Conservation (phyloP, 2,113 vertebrate species). For the Perognathus longimembris region DNA sequence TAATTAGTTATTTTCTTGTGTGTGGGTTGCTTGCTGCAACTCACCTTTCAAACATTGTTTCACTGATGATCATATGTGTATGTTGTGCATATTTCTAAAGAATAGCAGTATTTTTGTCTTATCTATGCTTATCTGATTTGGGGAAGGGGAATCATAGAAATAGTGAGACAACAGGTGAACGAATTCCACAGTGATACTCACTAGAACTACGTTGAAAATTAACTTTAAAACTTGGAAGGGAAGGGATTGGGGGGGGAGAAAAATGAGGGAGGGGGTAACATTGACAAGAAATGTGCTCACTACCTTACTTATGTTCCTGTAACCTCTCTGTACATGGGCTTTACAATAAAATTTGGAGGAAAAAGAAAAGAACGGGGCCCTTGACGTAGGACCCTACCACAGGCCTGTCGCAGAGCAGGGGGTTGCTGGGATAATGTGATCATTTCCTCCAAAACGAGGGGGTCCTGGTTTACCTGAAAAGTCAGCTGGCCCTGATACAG, state of each 20-base stretch:
- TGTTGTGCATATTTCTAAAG: background rate
- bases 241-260: no score
- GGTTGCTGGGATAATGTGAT: background rate
- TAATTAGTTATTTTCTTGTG: background rate
- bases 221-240: no score
- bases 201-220: no score
- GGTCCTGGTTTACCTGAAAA: background rate
- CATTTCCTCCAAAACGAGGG: background rate
- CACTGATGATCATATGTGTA: background rate
- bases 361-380: background rate
- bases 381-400: background rate
- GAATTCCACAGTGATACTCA: no score
- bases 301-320: no score
- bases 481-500: background rate
- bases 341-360: no score
- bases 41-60: background rate
- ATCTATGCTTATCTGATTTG: no score
- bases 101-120: background rate
- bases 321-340: no score
- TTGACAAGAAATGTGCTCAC: no score
- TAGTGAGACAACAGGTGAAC: no score
- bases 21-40: background rate
- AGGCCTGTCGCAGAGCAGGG: background rate
- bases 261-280: no score
- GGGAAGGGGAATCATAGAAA: no score